These are phyloP conservation scores for Hephaestus fuliginosus DNA, from an alignment of 2,797 vertebrate species.

Conservation along the genomic window DNA sequence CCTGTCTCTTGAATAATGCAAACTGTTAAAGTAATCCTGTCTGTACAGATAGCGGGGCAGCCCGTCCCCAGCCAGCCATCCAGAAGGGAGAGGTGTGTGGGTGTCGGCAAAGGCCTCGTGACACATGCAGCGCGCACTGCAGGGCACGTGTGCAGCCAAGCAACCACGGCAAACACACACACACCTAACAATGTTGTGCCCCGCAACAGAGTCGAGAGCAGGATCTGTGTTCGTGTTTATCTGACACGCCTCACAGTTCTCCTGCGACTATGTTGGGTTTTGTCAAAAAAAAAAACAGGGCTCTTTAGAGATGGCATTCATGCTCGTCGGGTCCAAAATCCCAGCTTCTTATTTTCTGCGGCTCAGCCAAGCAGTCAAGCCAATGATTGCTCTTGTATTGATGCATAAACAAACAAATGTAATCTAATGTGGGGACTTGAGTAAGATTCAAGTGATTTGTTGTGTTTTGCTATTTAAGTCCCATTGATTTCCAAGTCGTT, in stretches of 20 bases:
- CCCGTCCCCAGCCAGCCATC: constrained; percentile 39
- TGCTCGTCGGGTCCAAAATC: constrained; percentile 3
- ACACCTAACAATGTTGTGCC: constrained; percentile 3
- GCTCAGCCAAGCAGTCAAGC: constrained; percentile 11
- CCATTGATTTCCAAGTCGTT: constrained; percentile 53
- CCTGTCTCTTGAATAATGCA: constrained; percentile 65
- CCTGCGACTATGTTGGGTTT: background rate
- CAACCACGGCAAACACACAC: constrained; percentile 1
- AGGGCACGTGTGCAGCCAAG: constrained; percentile 31
- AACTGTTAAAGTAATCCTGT: constrained; percentile 54
- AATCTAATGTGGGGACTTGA: constrained; percentile 23
- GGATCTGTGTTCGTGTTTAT: constrained; percentile 18
- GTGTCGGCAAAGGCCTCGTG: constrained; percentile 48
- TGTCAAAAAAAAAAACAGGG: constrained; percentile 15
- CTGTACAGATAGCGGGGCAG: constrained; percentile 45
- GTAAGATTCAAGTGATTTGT: constrained; percentile 31
- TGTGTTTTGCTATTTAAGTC: constrained; percentile 23
- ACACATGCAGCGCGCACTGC: constrained; percentile 6
- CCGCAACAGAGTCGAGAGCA: background rate
- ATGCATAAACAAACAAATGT: constrained; percentile 14
- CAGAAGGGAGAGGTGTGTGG: constrained; percentile 45
- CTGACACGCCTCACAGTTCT: constrained; percentile 4
- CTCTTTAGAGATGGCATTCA: background rate
- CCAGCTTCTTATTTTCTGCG: background rate
- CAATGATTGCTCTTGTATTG: constrained; percentile 5